Conservation (phyloP, 2,888 invertebrate species). For the Apamea anceps region DNA sequence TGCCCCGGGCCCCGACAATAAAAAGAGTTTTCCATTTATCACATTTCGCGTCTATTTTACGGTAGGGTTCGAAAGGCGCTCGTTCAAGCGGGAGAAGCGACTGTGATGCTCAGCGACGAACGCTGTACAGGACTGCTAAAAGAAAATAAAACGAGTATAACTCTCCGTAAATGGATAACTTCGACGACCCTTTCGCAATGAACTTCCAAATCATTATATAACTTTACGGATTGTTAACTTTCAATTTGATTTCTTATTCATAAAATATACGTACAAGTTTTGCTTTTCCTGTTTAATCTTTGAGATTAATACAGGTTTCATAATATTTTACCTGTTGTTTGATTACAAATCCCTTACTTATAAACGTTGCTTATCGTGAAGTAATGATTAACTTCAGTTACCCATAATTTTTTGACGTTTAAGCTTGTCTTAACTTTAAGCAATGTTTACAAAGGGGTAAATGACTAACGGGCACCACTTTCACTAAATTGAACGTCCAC, state of each 20-base stretch:
- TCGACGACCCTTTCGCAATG: constrained; percentile 83
- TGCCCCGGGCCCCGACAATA: constrained; percentile 85
- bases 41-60: constrained; percentile 90
- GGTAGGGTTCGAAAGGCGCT: constrained; percentile 86
- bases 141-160: constrained; percentile 88
- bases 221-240: constrained; percentile 47
- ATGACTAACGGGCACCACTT: not conserved
- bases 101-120: constrained; percentile 83
- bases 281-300: constrained; percentile 10
- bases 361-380: not conserved
- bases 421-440: not conserved
- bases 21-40: constrained; percentile 90
- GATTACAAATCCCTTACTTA: not conserved
- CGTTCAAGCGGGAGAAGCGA: constrained; percentile 82
- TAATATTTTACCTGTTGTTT: not conserved
- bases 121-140: constrained; percentile 84
- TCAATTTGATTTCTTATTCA: constrained; percentile 72
- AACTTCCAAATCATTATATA: constrained; percentile 79
- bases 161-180: constrained; percentile 88
- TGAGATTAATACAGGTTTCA: not conserved
- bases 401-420: not conserved
- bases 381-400: constrained; percentile 9
- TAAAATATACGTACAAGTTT: constrained; percentile 27
- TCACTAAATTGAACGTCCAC: not conserved
- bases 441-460: not conserved